Evolutionary conservation across 2,888 invertebrate genomes (phyloP).

Genomic region (Alcis repandata): DNA sequence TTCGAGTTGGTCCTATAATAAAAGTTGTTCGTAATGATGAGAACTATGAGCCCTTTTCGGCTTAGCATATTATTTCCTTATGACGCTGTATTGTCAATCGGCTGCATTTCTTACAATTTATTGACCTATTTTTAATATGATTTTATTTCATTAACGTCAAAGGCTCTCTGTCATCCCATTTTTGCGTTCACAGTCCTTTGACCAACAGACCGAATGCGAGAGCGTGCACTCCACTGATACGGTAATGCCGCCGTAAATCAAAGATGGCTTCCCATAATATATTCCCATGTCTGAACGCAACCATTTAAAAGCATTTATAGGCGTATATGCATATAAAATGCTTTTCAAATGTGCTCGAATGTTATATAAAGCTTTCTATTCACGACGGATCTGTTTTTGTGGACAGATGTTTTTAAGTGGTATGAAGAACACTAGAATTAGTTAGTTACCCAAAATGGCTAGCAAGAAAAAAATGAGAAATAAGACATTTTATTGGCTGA

Average conservation of each 20-base stretch:
- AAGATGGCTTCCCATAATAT: conserved; percentile 15
- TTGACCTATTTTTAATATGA: too few species aligned
- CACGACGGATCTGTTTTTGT: not conserved
- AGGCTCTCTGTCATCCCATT: not conserved
- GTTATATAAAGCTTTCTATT: not conserved
- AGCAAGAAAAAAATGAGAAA: not conserved
- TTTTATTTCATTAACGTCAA: too few species aligned
- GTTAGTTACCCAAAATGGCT: too few species aligned
- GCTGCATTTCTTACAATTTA: too few species aligned
- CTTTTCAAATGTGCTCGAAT: conserved; percentile 11
- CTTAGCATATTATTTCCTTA: too few species aligned
- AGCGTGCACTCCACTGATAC: conserved; percentile 21
- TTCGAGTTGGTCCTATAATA: too few species aligned
- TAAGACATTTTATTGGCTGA: too few species aligned
- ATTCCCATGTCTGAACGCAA: conserved; percentile 13
- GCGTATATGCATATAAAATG: conserved; percentile 14
- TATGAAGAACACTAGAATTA: too few species aligned
- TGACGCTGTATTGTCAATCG: too few species aligned
- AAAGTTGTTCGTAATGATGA: too few species aligned
- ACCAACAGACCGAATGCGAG: conserved; percentile 10
- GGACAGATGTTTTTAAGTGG: too few species aligned
- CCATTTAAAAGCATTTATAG: conserved; percentile 15
- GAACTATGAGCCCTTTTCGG: too few species aligned
- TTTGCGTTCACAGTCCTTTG: not conserved
- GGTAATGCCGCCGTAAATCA: conserved; percentile 23